A percentile compares a stretch with the other conserved stretches of the same genome.
Conservation (phyloP, 2,888 invertebrate species). For the Galeopsomyia nigrocyanea region DNA sequence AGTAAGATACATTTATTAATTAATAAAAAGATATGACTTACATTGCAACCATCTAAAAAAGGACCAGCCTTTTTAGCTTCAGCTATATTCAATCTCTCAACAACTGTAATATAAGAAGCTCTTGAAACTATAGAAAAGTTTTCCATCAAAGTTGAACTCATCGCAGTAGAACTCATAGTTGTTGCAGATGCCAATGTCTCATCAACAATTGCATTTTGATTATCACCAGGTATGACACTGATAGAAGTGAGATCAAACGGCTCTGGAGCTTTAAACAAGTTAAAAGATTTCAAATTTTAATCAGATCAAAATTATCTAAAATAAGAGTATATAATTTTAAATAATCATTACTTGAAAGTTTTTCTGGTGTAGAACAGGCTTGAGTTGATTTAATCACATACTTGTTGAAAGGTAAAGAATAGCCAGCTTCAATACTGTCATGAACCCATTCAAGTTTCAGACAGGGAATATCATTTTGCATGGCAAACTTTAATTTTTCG, state of each 20-base stretch:
- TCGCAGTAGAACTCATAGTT: slow-evolving; percentile 48
- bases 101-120: slow-evolving; percentile 51
- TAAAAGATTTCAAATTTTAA: slow-evolving; percentile 38
- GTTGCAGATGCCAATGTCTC: slow-evolving; percentile 56
- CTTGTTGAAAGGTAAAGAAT: slow-evolving; percentile 75
- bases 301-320: slow-evolving; percentile 14
- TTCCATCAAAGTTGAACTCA: slow-evolving; percentile 30
- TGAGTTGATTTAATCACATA: slow-evolving; percentile 73
- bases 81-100: slow-evolving; percentile 73
- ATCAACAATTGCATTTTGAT: slow-evolving; percentile 53
- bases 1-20: no score
- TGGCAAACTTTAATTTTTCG: slow-evolving; percentile 79
- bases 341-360: slow-evolving; percentile 57
- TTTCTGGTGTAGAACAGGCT: slow-evolving; percentile 81
- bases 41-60: slow-evolving; percentile 91
- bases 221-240: slow-evolving; percentile 66
- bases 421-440: slow-evolving; percentile 81
- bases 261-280: slow-evolving; percentile 51
- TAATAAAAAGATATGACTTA: slow-evolving; percentile 66
- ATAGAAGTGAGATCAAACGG: slow-evolving; percentile 70
- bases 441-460: slow-evolving; percentile 84
- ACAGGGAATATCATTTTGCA: slow-evolving; percentile 76
- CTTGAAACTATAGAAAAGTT: slow-evolving; percentile 16
- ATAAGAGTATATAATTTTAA: neutral
- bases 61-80: slow-evolving; percentile 80